Evolutionary conservation across 2,888 invertebrate genomes (phyloP).

Genomic region (Papilio elwesi): DNA sequence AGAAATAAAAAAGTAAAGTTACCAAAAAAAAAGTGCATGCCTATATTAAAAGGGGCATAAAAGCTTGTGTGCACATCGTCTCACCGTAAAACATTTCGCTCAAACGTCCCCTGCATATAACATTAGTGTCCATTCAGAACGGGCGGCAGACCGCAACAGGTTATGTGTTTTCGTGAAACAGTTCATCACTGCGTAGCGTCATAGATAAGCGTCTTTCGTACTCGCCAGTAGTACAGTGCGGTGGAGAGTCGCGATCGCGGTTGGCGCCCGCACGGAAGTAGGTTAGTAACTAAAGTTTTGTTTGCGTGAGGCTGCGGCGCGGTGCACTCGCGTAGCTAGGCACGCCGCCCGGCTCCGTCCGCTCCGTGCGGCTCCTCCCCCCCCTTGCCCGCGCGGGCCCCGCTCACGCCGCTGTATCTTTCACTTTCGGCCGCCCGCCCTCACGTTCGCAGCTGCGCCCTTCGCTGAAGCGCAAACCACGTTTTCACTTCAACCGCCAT

Average conservation of each 20-base stretch:
- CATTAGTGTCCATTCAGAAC: slow-evolving; percentile 73
- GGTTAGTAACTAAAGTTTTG: slow-evolving; percentile 84
- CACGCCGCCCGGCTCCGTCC: slow-evolving; percentile 62
- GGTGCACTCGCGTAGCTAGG: slow-evolving; percentile 65
- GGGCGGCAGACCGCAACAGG: slow-evolving; percentile 58
- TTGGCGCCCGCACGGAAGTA: slow-evolving; percentile 84
- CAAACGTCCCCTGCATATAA: slow-evolving; percentile 69
- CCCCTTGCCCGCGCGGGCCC: slow-evolving; percentile 49
- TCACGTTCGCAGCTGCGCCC: slow-evolving; percentile 54
- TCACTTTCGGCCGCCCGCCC: slow-evolving; percentile 75
- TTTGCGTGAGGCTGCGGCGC: slow-evolving; percentile 83
- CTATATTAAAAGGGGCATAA: slow-evolving; percentile 65
- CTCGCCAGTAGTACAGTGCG: slow-evolving; percentile 47
- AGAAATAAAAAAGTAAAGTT: slow-evolving; percentile 54
- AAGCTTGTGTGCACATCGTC: slow-evolving; percentile 74
- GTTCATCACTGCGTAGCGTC: slow-evolving; percentile 75
- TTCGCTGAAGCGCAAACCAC: slow-evolving; percentile 49
- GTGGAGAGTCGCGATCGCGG: slow-evolving; percentile 66
- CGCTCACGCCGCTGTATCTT: slow-evolving; percentile 68
- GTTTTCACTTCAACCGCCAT: slow-evolving; percentile 49
- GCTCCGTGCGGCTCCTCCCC: slow-evolving; percentile 46
- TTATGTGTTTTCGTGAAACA: slow-evolving; percentile 60
- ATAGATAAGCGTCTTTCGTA: slow-evolving; percentile 54
- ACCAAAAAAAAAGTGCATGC: slow-evolving; percentile 72
- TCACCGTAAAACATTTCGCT: slow-evolving; percentile 83